Evolutionary conservation across 2,113 vertebrate genomes (phyloP).

Genomic region (Apodemus speciosus): DNA sequence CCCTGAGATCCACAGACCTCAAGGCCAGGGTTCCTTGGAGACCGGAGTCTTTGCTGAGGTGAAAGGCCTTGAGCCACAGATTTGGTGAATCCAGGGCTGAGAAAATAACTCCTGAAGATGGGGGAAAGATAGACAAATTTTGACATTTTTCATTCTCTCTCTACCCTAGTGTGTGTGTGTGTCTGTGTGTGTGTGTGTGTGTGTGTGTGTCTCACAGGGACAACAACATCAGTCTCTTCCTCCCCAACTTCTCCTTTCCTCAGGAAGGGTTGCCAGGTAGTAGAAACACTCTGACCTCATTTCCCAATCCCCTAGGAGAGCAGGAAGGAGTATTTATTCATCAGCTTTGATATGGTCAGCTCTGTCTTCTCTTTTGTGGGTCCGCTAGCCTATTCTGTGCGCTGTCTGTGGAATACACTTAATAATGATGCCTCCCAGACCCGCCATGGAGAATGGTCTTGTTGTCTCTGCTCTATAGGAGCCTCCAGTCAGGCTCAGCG

Average conservation of each 20-base stretch:
- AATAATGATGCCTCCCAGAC: background rate
- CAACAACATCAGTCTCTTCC: background rate
- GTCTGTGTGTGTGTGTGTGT: background rate
- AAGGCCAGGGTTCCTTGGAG: background rate
- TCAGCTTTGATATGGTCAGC: background rate
- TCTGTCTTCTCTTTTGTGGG: background rate
- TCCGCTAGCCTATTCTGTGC: background rate
- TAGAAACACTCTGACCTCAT: background rate
- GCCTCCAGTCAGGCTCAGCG: background rate
- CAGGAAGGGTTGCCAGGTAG: background rate
- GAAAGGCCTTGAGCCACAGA: background rate
- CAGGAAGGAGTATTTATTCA: too few species aligned
- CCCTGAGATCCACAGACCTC: background rate
- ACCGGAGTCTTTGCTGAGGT: fast-evolving
- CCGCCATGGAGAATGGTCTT: background rate
- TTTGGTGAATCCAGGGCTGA: too few species aligned
- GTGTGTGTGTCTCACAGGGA: fast-evolving
- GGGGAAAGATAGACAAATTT: background rate
- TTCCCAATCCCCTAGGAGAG: background rate
- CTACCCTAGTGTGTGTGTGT: too few species aligned
- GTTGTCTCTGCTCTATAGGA: background rate
- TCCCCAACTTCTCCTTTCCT: background rate
- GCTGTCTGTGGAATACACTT: too few species aligned
- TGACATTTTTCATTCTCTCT: background rate
- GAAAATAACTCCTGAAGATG: background rate